Percentiles rank a stretch among this genome's conserved stretches.
Conservation (phyloP, 2,888 invertebrate genomes). For the Yponomeuta malinellus region DNA sequence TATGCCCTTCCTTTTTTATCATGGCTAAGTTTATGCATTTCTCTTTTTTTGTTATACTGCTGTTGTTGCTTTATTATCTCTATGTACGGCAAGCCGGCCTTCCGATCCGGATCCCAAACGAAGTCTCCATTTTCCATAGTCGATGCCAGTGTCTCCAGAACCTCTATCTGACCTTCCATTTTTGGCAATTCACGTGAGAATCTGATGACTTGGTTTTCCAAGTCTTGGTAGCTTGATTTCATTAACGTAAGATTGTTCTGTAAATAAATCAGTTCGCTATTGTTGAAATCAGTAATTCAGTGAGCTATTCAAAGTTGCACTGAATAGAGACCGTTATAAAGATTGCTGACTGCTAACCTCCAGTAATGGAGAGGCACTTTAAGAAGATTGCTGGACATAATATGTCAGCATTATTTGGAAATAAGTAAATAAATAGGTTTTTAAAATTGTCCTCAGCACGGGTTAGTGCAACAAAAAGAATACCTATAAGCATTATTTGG, state of each 20-base stretch:
- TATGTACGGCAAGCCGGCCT: not conserved
- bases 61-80: not conserved
- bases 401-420: no score
- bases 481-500: no score
- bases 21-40: not conserved
- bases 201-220: conserved; percentile 44
- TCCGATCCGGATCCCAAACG: not conserved
- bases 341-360: not conserved
- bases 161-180: conserved; percentile 53
- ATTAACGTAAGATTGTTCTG: conserved; percentile 48
- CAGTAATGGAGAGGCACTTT: no score
- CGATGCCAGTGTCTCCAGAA: conserved; percentile 46
- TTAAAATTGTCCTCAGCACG: no score
- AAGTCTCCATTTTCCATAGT: not conserved
- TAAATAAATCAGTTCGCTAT: conserved; percentile 24
- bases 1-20: no score
- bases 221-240: conserved; percentile 41
- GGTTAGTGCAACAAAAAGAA: no score
- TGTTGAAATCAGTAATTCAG: not conserved
- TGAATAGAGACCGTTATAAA: not conserved
- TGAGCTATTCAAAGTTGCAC: not conserved
- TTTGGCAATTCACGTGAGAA: conserved; percentile 52
- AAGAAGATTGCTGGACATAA: no score
- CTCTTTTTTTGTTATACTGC: not conserved
- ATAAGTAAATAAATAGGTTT: no score